A percentile compares a stretch with the other conserved stretches of the same genome.
Conservation (phyloP, 2,888 invertebrate species). For the Xylota sylvarum region DNA sequence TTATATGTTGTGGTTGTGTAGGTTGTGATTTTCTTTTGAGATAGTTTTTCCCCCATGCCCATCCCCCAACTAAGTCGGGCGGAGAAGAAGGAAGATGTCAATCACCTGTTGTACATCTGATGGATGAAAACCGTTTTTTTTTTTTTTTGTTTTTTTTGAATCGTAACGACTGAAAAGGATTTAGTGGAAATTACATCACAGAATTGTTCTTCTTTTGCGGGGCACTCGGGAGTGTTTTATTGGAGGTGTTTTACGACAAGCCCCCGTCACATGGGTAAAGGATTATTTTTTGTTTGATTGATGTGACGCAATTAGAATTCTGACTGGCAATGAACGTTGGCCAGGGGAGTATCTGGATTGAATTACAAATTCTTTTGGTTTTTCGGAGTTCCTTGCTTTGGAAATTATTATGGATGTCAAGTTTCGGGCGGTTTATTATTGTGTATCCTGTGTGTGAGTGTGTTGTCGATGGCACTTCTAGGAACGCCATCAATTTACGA, state of each 20-base stretch:
- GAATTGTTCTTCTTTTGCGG: constrained; percentile 9
- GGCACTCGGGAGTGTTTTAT: background rate
- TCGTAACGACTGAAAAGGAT: constrained; percentile 42
- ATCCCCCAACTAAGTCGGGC: constrained; percentile 6
- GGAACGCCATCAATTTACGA: constrained; percentile 27
- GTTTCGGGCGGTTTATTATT: constrained; percentile 43
- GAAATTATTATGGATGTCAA: constrained; percentile 70
- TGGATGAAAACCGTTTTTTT: constrained; percentile 18
- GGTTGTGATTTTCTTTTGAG: constrained; percentile 34
- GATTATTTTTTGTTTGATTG: constrained; percentile 75
- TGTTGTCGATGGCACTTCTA: constrained; percentile 52
- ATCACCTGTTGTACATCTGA: constrained; percentile 66
- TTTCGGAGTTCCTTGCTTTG: constrained; percentile 36
- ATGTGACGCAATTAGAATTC: constrained; percentile 74
- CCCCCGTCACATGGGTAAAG: constrained; percentile 44
- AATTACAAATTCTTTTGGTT: constrained; percentile 60
- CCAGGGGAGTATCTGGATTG: constrained; percentile 64
- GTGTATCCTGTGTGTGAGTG: constrained; percentile 51
- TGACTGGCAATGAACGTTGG: constrained; percentile 47
- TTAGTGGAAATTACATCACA: constrained; percentile 40
- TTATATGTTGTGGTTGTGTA: constrained; percentile 47
- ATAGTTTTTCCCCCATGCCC: constrained; percentile 12
- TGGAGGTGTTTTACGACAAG: constrained; percentile 30
- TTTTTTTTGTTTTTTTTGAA: constrained; percentile 22
- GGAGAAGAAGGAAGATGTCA: constrained; percentile 58